Evolutionary conservation across 2,797 vertebrate species (phyloP).

Genomic region (Hafferia zeledoni): DNA sequence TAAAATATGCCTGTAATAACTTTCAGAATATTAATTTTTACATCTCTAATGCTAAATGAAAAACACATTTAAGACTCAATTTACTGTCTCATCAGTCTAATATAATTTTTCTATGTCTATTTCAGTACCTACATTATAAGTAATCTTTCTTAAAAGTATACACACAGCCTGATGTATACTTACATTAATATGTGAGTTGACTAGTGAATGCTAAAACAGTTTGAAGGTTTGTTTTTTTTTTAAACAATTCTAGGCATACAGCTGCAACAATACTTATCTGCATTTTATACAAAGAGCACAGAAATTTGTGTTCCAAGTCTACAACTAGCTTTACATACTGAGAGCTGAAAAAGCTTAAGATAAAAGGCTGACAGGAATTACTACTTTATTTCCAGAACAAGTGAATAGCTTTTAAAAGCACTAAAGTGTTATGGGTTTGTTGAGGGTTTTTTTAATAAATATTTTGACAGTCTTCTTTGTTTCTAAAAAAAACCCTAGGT

Average conservation of each 20-base stretch:
- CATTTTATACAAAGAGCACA: neutral
- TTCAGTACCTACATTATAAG: neutral
- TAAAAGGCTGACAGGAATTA: neutral
- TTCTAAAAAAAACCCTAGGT: neutral
- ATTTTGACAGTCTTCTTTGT: neutral
- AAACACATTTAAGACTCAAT: neutral
- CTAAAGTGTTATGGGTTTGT: fast-evolving
- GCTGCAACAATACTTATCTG: neutral
- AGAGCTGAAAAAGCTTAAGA: neutral
- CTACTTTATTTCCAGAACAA: neutral
- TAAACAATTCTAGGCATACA: neutral
- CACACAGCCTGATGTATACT: neutral
- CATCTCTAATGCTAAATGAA: neutral
- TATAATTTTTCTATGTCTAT: neutral
- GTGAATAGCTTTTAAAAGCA: neutral
- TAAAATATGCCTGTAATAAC: neutral
- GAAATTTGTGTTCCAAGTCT: neutral
- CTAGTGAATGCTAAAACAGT: neutral
- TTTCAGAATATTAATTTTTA: constrained; percentile 6
- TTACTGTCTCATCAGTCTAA: neutral
- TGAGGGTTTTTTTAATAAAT: neutral
- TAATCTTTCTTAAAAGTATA: neutral
- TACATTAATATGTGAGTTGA: neutral
- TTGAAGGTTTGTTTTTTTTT: neutral
- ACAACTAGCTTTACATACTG: neutral